phyloP scores from a whole-genome alignment of 2,113 vertebrate genomes.

The Tragelaphus imberbis region DNA sequence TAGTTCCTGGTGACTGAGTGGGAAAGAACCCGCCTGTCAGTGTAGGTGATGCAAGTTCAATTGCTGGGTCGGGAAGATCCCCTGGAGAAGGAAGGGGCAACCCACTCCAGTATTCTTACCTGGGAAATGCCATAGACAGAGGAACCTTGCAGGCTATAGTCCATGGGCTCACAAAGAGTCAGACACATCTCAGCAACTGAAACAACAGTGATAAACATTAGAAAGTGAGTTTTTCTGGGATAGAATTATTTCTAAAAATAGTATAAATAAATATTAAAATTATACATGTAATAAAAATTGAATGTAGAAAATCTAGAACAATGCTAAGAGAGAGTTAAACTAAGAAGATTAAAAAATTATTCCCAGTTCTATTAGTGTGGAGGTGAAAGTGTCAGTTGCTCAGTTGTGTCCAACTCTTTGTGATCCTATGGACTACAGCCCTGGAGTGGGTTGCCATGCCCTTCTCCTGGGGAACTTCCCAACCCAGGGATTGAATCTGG shows the following conservation, averaged over 20 bases:
- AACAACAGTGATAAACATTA: not conserved
- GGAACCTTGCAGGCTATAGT: not conserved
- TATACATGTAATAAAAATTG: not conserved
- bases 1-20: not conserved
- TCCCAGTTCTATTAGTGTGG: not conserved
- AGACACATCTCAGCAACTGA: not conserved
- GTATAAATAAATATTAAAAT: not conserved
- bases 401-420: not conserved
- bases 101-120: not conserved
- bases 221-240: not conserved
- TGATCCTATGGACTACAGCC: not conserved
- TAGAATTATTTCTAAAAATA: not conserved
- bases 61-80: not conserved
- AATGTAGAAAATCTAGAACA: not conserved
- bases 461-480: not conserved
- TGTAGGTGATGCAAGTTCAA: not conserved
- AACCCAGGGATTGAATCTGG: not conserved
- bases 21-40: not conserved
- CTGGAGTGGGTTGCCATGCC: not conserved
- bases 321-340: not conserved
- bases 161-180: not conserved
- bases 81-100: not conserved
- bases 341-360: not conserved
- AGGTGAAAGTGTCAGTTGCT: not conserved
- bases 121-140: not conserved